A percentile compares a stretch with the other conserved stretches of the same genome.
These are phyloP conservation scores for Pangasius macronema DNA, from an alignment of 2,797 vertebrate species.

Conservation along the genomic window DNA sequence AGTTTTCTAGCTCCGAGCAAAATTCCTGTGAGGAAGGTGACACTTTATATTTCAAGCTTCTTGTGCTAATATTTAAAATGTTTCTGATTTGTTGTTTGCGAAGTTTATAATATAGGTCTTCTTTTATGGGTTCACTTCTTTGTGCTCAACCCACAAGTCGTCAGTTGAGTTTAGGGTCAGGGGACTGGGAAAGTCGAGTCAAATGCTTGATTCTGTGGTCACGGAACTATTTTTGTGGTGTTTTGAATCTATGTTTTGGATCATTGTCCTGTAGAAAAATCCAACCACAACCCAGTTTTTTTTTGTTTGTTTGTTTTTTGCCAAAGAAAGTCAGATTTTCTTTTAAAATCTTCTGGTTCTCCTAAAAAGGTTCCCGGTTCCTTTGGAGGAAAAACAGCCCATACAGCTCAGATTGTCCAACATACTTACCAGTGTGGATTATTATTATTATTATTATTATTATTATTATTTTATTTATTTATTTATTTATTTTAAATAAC, in stretches of 20 bases:
- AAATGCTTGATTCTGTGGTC: neutral
- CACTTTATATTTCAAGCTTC: neutral
- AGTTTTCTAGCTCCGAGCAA: neutral
- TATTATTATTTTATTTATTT: too few relatives aligned
- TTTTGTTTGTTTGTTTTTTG: neutral
- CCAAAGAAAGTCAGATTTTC: neutral
- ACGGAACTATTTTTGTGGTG: neutral
- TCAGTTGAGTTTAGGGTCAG: neutral
- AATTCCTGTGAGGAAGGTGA: neutral
- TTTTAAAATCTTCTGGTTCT: neutral
- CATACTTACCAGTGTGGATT: neutral
- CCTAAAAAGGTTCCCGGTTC: neutral
- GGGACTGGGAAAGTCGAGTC: neutral
- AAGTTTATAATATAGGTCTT: neutral
- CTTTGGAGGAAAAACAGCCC: neutral
- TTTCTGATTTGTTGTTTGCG: neutral
- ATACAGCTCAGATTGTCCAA: neutral
- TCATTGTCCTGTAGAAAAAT: neutral
- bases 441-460: too few relatives aligned
- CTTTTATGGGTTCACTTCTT: neutral
- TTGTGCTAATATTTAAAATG: neutral
- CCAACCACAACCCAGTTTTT: neutral
- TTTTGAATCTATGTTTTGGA: neutral
- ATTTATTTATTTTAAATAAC: neutral
- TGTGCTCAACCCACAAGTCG: neutral